Base-by-base conservation (phyloP, 2,888 invertebrate species). In the Argynnis bischoffii region DNA sequence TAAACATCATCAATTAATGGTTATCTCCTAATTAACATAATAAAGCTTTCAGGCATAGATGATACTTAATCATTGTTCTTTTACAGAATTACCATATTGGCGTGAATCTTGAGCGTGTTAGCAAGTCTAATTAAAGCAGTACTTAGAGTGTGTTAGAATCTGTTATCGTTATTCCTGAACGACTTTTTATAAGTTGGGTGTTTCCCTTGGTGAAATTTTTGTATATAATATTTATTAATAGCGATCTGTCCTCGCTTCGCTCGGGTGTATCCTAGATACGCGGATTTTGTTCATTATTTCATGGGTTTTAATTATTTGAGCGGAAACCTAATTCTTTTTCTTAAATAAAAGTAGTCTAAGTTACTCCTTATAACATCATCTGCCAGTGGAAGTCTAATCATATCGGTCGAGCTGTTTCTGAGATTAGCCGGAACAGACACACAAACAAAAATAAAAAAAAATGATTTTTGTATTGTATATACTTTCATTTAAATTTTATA, bases 61-160 rank as follows among this genome's bases (percentile, higher is more conserved):
- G 48, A 59, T 65, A 70, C 26, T 66, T 63, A 67, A 63, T 67
- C 50, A 66, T 66, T 69, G 67, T 70, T 67, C 53, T 69, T 64
- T 64, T 50, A 48, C 47, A 51, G 60, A 63, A 68, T 68, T 68
- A 66, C 67, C 66, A 68, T 70, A 70, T 65, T 54, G 63, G 66
- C 63, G 63, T 50, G 51, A 47, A 66, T 63, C 68, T 70, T 68
- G 60, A 70, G 55, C 55, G 48, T 70, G 70, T 70, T 70, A 70
- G 66, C 70, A 70, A 70, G 68, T 70, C 66, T 70, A 70, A 70
- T 70, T 66, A 68, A 70, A 66, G 53, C 59, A 60, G 51, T 66
- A 55, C 70, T 68, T 59, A 68, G 55, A 63, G 63, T 47, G 55
- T 59, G 63, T 57, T 63, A 60, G 65, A 53, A 60, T 26, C 63